phyloP scores from a whole-genome alignment of 2,797 vertebrate genomes.

The Myotis findleyi region DNA sequence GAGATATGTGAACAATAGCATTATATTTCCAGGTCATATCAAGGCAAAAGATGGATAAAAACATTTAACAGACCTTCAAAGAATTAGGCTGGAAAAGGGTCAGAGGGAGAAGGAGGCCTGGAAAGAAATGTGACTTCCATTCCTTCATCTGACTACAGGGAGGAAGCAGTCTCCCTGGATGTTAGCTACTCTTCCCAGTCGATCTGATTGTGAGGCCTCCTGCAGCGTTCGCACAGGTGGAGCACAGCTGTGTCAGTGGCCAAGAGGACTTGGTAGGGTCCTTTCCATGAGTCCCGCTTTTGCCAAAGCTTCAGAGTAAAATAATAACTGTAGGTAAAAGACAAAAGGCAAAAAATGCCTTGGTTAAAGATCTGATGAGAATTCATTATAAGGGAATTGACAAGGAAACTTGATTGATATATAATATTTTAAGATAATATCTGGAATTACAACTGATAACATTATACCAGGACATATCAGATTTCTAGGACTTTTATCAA shows the following conservation, averaged over 20 bases:
- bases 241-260: no score
- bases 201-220: not conserved
- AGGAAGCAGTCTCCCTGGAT: not conserved
- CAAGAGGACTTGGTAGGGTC: not conserved
- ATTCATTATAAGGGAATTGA: not conserved
- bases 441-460: not conserved
- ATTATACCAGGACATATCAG: not conserved
- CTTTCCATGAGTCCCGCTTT: not conserved
- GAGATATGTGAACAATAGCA: not conserved
- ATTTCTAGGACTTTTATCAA: not conserved
- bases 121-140: not conserved
- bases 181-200: not conserved
- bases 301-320: not conserved
- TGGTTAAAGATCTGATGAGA: not conserved
- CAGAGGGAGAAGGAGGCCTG: not conserved
- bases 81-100: not conserved
- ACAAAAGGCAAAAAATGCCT: not conserved
- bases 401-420: not conserved
- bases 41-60: not conserved
- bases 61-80: not conserved
- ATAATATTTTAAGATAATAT: not conserved
- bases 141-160: no score
- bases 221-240: not conserved
- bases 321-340: not conserved
- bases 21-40: not conserved